Evolutionary conservation across 1,140 invertebrate genomes (phyloP).

Genomic region (Oppia nitens): DNA sequence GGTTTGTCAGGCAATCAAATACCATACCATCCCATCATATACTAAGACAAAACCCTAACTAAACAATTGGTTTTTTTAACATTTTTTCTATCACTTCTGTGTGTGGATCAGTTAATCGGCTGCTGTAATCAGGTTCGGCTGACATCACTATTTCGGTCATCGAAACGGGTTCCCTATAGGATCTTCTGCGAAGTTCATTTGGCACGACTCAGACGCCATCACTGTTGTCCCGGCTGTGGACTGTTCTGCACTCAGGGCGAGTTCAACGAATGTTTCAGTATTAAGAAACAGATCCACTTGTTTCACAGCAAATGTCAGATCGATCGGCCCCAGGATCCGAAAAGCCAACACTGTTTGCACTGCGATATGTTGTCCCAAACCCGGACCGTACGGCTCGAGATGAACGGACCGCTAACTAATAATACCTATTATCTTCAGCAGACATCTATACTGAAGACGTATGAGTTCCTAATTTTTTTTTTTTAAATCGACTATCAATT

Average conservation of each 20-base stretch:
- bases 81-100: no score
- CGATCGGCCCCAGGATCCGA: constrained; percentile 5
- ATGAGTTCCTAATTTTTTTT: no score
- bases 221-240: constrained; percentile 77
- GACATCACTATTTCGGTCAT: constrained; percentile 48
- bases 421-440: constrained; percentile 37
- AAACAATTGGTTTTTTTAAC: background rate
- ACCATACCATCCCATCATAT: no score
- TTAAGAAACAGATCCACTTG: constrained; percentile 36
- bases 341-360: constrained; percentile 47
- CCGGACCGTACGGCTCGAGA: constrained; percentile 39
- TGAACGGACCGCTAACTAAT: constrained; percentile 36
- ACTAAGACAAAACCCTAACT: background rate
- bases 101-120: constrained; percentile 49
- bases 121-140: constrained; percentile 54
- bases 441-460: constrained; percentile 26
- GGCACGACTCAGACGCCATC: constrained; percentile 54
- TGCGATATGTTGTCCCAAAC: constrained; percentile 44
- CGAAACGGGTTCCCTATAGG: constrained; percentile 58
- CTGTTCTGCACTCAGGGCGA: constrained; percentile 74
- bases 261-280: constrained; percentile 46
- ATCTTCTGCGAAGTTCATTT: constrained; percentile 65
- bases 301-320: constrained; percentile 56
- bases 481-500: no score
- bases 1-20: background rate